phyloP scores from a whole-genome alignment of 2,113 vertebrate genomes.

The Xenopus borealis region DNA sequence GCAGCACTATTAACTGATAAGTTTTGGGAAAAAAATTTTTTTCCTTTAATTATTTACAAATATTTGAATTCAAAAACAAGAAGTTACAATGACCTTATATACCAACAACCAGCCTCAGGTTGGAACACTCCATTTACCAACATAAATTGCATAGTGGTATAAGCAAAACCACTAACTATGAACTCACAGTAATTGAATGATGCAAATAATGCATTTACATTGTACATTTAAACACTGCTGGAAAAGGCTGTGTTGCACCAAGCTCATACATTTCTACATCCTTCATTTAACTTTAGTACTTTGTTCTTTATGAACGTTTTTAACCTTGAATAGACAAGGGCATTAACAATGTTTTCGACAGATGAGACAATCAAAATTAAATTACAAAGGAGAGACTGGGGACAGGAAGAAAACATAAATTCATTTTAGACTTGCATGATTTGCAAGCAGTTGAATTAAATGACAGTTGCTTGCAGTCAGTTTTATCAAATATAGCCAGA shows the following conservation, averaged over 20 bases:
- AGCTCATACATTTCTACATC: conserved; percentile 26
- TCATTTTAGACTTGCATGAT: conserved; percentile 38
- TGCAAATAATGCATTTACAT: neutral
- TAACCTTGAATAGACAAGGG: conserved; percentile 40
- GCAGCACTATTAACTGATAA: too few species aligned
- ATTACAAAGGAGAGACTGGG: conserved; percentile 42
- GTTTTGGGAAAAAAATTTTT: too few species aligned
- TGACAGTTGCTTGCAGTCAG: conserved; percentile 40
- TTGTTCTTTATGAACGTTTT: conserved; percentile 16
- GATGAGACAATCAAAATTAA: conserved; percentile 41
- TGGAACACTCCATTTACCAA: too few species aligned
- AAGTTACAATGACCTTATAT: too few species aligned
- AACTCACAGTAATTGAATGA: too few species aligned
- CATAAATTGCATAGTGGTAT: too few species aligned
- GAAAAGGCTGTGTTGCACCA: neutral
- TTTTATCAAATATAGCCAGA: conserved; percentile 18
- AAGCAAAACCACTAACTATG: too few species aligned
- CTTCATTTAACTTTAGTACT: conserved; percentile 35
- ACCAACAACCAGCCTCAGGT: too few species aligned
- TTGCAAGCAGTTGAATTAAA: conserved; percentile 31
- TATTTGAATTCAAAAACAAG: neutral
- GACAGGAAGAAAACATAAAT: conserved; percentile 43
- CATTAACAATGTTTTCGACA: conserved; percentile 19
- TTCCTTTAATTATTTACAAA: too few species aligned
- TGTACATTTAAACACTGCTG: neutral